Conservation (phyloP, 2,888 invertebrate species). For the Metalampra italica region DNA sequence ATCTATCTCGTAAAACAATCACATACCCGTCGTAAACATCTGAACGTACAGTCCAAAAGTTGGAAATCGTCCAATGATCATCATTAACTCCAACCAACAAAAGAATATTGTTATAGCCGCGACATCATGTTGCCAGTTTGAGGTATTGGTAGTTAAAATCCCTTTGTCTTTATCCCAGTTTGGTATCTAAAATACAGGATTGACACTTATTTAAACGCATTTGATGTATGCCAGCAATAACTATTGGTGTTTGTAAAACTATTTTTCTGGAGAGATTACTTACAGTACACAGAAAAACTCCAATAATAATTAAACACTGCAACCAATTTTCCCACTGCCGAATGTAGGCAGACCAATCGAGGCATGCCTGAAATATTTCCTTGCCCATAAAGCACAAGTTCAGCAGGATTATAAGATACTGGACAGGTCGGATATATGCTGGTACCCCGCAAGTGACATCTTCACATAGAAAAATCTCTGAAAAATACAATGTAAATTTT, state of each 20-base stretch:
- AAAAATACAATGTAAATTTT: conserved; percentile 23
- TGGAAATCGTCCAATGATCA: conserved; percentile 91
- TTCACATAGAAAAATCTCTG: conserved; percentile 76
- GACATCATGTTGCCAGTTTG: conserved; percentile 87
- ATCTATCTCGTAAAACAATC: too few relatives aligned
- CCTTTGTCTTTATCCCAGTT: conserved; percentile 55
- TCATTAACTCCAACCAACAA: conserved; percentile 91
- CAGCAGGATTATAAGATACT: conserved; percentile 80
- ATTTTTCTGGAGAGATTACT: conserved; percentile 20
- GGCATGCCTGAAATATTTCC: conserved; percentile 88
- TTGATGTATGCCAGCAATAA: not conserved
- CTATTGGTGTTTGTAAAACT: not conserved
- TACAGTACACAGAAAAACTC: conserved; percentile 84
- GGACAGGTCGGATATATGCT: conserved; percentile 62
- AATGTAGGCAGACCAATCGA: conserved; percentile 85
- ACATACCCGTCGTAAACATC: conserved; percentile 87
- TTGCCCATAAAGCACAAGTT: conserved; percentile 83
- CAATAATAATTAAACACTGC: conserved; percentile 86
- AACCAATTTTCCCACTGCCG: conserved; percentile 92
- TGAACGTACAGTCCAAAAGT: conserved; percentile 92
- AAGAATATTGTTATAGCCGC: conserved; percentile 88
- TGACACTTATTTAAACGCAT: not conserved
- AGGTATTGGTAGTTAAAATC: conserved; percentile 47
- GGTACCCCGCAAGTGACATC: conserved; percentile 58
- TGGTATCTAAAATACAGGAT: conserved; percentile 47